phyloP scores from a whole-genome alignment of 2,888 invertebrate species.

The Drosophila paucipuncta region DNA sequence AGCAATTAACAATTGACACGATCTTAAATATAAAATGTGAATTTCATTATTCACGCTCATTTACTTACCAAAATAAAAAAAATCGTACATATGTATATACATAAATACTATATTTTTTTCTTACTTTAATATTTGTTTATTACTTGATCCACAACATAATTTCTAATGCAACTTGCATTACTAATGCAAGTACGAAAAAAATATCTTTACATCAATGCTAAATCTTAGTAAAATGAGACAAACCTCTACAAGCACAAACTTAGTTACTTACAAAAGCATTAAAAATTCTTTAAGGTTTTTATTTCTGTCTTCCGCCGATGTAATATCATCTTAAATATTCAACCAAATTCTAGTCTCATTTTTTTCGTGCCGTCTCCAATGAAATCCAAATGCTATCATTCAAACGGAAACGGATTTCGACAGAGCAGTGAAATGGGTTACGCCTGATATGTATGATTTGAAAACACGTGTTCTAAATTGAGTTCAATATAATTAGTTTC shows the following conservation, averaged over 20 bases:
- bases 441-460: slow-evolving; percentile 1
- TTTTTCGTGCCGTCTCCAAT: slow-evolving; percentile 2
- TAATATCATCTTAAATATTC: not conserved
- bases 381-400: not conserved
- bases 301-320: not conserved
- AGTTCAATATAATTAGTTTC: slow-evolving; percentile 62
- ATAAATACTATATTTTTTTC: not conserved
- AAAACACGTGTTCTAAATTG: slow-evolving; percentile 68
- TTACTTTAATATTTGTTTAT: not conserved
- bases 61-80: not conserved
- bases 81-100: not conserved
- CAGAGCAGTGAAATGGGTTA: not conserved
- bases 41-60: slow-evolving; percentile 9
- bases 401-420: slow-evolving; percentile 29
- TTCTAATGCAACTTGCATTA: not conserved
- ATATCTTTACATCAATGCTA: not conserved
- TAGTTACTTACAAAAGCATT: not conserved
- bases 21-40: slow-evolving; percentile 9
- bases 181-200: not conserved
- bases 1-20: slow-evolving; percentile 7
- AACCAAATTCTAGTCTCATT: not conserved
- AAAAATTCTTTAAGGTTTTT: not conserved
- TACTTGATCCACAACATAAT: not conserved
- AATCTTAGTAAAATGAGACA: not conserved
- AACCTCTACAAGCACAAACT: not conserved